Base-by-base conservation (phyloP, 1,140 invertebrate genomes). In the Hormaphis cornu region DNA sequence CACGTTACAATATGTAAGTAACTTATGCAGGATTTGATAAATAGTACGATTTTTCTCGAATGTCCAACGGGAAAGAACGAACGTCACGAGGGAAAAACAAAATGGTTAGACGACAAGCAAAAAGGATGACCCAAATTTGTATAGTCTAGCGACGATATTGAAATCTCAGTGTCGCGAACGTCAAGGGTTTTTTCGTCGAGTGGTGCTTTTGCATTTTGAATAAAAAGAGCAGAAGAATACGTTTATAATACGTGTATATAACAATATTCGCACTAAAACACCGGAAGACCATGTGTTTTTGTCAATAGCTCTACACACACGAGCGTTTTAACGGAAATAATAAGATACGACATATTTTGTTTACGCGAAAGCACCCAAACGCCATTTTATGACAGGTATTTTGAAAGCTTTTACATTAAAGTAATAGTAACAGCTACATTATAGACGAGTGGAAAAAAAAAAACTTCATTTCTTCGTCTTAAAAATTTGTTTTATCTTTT, bases 151-250 rank as follows among this genome's bases (percentile, higher is more conserved):
- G n/a, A 30, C 44, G 59, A 48, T 46, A 48, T 63, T 35, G 44
- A 63, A 63, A 63, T 46, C 18, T 46, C n/a, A 6, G 10, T 14
- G 35, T 63, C 26, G 10, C 59, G 12, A 33, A 44, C 18, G 42
- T 63, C 42, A 63, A 48, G 59, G 59, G 42, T 18, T 33, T 33
- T n/a, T 48, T n/a, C 6, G 8, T 7, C 30, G 33, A 63, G 42
- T 48, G 28, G 42, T 63, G 20, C 59, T 63, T 33, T 48, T 33
- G 18, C 18, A 33, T 46, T 63, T 63, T 63, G 28, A 63, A 63
- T 48, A 48, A 48, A 48, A 63, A 48, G 14, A 56, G 2, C 3
- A 20, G n/a, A 28, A 61, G 24, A 37, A 58, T 20, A 40, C 14
- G 37, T 40, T 40, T 40, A 35, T 22, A 58, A 37, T 10, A 61